These are phyloP conservation scores for Agrotis exclamationis DNA, from an alignment of 2,888 invertebrate genomes.

Conservation along the genomic window DNA sequence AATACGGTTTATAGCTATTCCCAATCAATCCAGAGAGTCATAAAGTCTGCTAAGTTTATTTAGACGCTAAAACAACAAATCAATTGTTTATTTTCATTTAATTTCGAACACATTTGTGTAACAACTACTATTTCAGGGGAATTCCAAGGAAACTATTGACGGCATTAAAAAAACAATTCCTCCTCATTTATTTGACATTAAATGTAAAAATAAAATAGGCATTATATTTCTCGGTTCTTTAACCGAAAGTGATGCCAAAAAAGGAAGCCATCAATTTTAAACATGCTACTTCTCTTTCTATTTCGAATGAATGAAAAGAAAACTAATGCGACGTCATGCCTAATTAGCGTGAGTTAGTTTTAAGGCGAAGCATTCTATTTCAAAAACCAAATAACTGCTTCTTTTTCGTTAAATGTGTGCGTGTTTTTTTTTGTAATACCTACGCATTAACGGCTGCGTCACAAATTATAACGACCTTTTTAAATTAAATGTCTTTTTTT, in stretches of 20 bases:
- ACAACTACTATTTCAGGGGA: conserved; percentile 35
- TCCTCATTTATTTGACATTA: conserved; percentile 59
- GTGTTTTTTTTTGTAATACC: no score
- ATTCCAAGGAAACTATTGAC: conserved; percentile 57
- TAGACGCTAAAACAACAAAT: background rate
- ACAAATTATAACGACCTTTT: no score
- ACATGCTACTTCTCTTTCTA: conserved; percentile 64
- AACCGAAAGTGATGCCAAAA: conserved; percentile 69
- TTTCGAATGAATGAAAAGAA: conserved; percentile 70
- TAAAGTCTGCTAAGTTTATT: background rate
- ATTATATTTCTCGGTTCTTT: conserved; percentile 55
- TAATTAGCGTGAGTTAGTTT: conserved; percentile 83
- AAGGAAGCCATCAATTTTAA: conserved; percentile 78
- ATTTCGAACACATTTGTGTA: conserved; percentile 3
- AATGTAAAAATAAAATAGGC: conserved; percentile 58
- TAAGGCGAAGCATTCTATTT: conserved; percentile 73
- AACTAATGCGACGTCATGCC: conserved; percentile 85
- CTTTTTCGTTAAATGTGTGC: no score
- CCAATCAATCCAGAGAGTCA: background rate
- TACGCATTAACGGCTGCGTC: no score
- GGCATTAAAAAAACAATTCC: conserved; percentile 48
- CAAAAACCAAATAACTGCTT: background rate
- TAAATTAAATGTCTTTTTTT: no score
- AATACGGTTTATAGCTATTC: background rate
- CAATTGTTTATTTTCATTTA: conserved; percentile 7